Percentiles rank a stretch among this genome's conserved stretches.
These are phyloP conservation scores for Bombylius major DNA, from an alignment of 2,888 invertebrate genomes.

Conservation along the genomic window DNA sequence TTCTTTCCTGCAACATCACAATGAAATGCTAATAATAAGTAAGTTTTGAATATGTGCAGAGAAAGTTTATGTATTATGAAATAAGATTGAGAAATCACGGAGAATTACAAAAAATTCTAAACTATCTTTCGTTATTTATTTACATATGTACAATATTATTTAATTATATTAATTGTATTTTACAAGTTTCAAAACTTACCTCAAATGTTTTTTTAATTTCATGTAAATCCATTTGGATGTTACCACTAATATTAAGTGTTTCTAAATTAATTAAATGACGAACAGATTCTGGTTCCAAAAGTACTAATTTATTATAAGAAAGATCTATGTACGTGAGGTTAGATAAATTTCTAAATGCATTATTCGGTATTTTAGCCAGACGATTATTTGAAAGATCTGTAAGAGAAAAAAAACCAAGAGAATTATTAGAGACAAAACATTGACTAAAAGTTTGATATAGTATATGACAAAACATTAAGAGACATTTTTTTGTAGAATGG, in stretches of 20 bases:
- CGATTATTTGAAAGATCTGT: constrained; percentile 55
- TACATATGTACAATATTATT: no score
- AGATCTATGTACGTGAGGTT: constrained; percentile 57
- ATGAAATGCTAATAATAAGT: no score
- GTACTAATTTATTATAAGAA: constrained; percentile 60
- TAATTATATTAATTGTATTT: no score
- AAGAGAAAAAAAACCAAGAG: constrained; percentile 3
- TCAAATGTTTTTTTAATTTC: constrained; percentile 35
- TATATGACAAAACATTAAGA: constrained; percentile 1
- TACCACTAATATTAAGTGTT: constrained; percentile 57
- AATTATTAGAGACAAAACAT: constrained; percentile 1
- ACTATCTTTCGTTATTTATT: no score
- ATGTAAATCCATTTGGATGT: constrained; percentile 36
- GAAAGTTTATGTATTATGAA: no score
- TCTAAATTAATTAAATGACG: constrained; percentile 39
- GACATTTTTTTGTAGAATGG: no score
- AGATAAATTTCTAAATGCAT: constrained; percentile 59
- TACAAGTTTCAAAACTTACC: constrained; percentile 21
- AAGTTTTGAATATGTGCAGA: no score
- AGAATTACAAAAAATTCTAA: no score
- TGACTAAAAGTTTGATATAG: background rate
- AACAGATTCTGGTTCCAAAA: constrained; percentile 47
- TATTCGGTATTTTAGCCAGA: constrained; percentile 58
- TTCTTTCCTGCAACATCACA: no score
- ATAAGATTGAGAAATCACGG: no score